Evolutionary conservation across 2,797 vertebrate genomes (phyloP).

Genomic region (Gymnoscopelus braueri): DNA sequence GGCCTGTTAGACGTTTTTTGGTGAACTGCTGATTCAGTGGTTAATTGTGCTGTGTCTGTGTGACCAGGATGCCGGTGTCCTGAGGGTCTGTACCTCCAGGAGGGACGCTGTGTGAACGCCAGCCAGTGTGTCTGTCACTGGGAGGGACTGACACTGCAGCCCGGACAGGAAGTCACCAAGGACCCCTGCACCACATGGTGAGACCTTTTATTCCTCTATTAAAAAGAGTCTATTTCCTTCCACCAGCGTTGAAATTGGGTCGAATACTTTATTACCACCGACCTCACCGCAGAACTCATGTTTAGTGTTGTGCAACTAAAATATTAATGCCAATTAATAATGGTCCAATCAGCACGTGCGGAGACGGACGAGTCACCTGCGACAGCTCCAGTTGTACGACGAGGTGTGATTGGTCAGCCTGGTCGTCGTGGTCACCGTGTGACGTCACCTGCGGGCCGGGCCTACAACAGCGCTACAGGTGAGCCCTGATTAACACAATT

Average conservation of each 20-base stretch:
- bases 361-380: constrained; percentile 80
- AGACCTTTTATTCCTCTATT: constrained; percentile 26
- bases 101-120: constrained; percentile 79
- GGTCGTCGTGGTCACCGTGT: constrained; percentile 90
- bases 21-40: constrained; percentile 7
- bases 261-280: background rate
- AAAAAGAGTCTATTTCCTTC: too few species aligned
- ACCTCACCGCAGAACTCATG: too few species aligned
- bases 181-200: constrained; percentile 86
- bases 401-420: constrained; percentile 88
- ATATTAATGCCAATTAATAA: background rate
- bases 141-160: constrained; percentile 66
- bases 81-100: constrained; percentile 79
- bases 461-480: constrained; percentile 88
- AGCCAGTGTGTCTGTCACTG: constrained; percentile 84
- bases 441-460: constrained; percentile 85
- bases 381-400: constrained; percentile 72
- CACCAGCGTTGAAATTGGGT: background rate
- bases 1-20: background rate
- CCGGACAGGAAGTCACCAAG: constrained; percentile 71
- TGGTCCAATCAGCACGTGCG: constrained; percentile 77
- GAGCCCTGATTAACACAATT: background rate
- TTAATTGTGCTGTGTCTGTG: background rate
- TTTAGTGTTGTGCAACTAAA: background rate
- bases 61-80: constrained; percentile 87